Evolutionary conservation across 2,797 vertebrate species (phyloP).

Genomic region (Falco berigora): DNA sequence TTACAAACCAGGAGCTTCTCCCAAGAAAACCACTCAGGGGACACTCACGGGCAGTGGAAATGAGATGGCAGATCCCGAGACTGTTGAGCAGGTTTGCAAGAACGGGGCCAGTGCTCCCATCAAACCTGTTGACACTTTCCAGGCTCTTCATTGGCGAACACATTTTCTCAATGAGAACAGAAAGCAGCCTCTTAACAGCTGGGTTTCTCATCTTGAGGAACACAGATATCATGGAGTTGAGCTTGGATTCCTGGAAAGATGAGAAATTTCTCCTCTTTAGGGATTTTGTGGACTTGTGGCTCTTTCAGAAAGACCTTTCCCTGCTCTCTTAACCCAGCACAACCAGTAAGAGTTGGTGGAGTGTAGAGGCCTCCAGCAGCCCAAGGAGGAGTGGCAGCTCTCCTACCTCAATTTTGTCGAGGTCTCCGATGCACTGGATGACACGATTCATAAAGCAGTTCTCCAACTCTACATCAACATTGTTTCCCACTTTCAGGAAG

Average conservation of each 20-base stretch:
- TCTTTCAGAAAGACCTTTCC: neutral
- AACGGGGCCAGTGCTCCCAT: neutral
- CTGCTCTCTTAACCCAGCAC: neutral
- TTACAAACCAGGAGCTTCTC: neutral
- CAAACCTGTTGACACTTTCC: rapidly evolving
- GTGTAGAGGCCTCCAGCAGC: neutral
- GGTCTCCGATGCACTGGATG: neutral
- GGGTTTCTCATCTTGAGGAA: neutral
- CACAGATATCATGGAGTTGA: rapidly evolving
- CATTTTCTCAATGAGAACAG: neutral
- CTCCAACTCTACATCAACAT: rapidly evolving
- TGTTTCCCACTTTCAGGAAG: neutral
- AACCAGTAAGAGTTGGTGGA: neutral
- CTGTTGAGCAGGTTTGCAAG: neutral
- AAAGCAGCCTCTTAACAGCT: rapidly evolving
- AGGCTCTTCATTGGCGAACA: neutral
- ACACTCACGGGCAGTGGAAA: neutral
- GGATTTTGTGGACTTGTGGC: neutral
- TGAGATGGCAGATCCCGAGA: neutral
- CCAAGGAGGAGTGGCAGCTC: neutral
- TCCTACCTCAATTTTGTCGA: neutral
- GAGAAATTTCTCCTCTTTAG: neutral
- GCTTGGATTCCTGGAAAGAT: neutral
- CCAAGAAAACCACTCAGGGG: neutral
- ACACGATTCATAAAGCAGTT: neutral